A percentile compares a stretch with the other conserved stretches of the same genome.
Evolutionary conservation across 2,113 vertebrate species (phyloP).

Genomic region (Gobiocypris rarus): DNA sequence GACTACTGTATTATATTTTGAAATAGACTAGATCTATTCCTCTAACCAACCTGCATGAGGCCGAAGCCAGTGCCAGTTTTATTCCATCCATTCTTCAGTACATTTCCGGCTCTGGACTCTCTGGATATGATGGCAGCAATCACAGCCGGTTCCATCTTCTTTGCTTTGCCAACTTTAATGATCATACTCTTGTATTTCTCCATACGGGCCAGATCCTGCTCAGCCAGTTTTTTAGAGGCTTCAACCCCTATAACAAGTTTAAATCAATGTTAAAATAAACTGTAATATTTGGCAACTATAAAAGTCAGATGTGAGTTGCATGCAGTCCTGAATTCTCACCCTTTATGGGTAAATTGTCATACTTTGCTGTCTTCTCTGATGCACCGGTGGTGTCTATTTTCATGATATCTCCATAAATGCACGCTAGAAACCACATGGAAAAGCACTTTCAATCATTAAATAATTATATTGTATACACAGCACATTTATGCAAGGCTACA

Average conservation of each 20-base stretch:
- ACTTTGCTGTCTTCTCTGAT: conserved; percentile 65
- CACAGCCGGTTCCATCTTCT: conserved; percentile 65
- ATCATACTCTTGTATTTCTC: conserved; percentile 54
- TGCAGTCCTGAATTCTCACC: conserved; percentile 56
- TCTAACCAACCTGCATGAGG: conserved; percentile 74
- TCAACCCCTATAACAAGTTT: conserved; percentile 16
- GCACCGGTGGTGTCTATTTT: conserved; percentile 68
- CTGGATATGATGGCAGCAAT: conserved; percentile 50
- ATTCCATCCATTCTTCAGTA: conserved; percentile 64
- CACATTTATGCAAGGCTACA: background rate
- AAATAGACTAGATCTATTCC: background rate
- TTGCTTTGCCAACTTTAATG: conserved; percentile 66
- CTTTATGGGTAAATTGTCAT: conserved; percentile 57
- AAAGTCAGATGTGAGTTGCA: background rate
- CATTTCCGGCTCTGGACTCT: conserved; percentile 59
- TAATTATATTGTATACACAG: background rate
- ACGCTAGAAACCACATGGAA: background rate
- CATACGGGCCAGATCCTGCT: conserved; percentile 27
- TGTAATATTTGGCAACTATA: background rate
- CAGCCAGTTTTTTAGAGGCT: conserved; percentile 44
- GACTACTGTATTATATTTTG: background rate
- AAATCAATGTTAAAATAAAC: background rate
- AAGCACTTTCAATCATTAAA: background rate
- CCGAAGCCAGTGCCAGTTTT: conserved; percentile 64
- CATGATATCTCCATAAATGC: conserved; percentile 71